Conservation (phyloP, 2,888 invertebrate species). For the Hofmannophila pseudospretella region DNA sequence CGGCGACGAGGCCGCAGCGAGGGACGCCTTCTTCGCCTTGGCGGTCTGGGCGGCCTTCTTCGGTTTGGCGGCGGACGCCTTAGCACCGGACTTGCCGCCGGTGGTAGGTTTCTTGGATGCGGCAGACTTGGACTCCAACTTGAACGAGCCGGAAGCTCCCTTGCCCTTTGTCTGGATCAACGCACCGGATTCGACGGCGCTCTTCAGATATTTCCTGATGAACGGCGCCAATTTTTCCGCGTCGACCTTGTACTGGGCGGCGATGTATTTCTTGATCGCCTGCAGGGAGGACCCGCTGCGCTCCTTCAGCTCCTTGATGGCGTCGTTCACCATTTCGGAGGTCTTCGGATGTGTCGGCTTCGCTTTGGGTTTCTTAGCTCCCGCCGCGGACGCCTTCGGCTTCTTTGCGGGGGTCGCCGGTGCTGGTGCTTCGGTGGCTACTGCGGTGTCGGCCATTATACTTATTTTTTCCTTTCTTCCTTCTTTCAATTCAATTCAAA, state of each 20-base stretch:
- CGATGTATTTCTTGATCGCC: constrained; percentile 81
- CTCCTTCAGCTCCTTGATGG: constrained; percentile 72
- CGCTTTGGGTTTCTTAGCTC: constrained; percentile 19
- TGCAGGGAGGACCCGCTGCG: constrained; percentile 77
- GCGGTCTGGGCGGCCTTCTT: constrained; percentile 24
- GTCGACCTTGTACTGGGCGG: constrained; percentile 78
- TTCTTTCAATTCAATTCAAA: no score
- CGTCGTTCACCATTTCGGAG: constrained; percentile 74
- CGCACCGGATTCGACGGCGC: constrained; percentile 71
- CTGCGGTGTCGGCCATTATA: background rate
- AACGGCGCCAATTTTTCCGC: constrained; percentile 75
- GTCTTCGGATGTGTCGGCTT: background rate
- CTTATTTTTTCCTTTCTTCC: constrained; percentile 2
- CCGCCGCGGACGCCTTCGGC: constrained; percentile 15
- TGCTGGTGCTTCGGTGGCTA: background rate
- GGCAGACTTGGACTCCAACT: constrained; percentile 42
- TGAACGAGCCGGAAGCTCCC: constrained; percentile 68
- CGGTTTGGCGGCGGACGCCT: constrained; percentile 26
- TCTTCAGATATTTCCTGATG: constrained; percentile 77
- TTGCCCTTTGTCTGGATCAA: constrained; percentile 76
- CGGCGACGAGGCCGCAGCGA: constrained; percentile 20
- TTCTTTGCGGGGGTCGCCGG: constrained; percentile 8
- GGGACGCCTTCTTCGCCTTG: constrained; percentile 19
- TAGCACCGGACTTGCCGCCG: constrained; percentile 21
- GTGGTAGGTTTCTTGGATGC: constrained; percentile 16